These are phyloP conservation scores for Matsumurasca onukii DNA, from an alignment of 1,140 invertebrate species.

Conservation along the genomic window DNA sequence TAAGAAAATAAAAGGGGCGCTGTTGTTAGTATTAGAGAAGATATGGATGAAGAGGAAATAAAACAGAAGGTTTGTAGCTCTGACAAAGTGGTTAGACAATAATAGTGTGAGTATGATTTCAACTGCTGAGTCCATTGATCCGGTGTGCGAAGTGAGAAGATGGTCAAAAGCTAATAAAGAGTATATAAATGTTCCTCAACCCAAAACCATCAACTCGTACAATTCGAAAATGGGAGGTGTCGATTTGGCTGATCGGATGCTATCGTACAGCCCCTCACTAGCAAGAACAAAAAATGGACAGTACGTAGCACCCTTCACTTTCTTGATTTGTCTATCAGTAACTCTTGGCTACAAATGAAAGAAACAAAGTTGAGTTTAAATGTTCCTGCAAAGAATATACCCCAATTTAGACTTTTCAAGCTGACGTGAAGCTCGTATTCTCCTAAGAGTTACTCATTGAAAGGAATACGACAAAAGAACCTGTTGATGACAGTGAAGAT, in stretches of 20 bases:
- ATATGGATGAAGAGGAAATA: constrained; percentile 8
- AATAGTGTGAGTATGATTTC: constrained; percentile 30
- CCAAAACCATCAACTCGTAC: constrained; percentile 42
- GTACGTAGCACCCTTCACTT: constrained; percentile 34
- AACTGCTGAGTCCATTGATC: constrained; percentile 31
- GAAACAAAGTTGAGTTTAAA: constrained; percentile 21
- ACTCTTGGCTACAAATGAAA: constrained; percentile 34
- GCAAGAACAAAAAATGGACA: constrained; percentile 37
- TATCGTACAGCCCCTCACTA: constrained; percentile 37
- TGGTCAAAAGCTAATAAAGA: constrained; percentile 44
- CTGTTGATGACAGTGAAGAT: background rate
- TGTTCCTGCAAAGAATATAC: constrained; percentile 24
- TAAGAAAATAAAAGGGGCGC: constrained; percentile 21
- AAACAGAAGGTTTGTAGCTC: background rate
- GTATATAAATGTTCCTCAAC: constrained; percentile 39
- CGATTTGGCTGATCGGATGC: constrained; percentile 35
- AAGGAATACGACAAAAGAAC: constrained; percentile 7
- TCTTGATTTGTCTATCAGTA: constrained; percentile 33
- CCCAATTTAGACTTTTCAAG: constrained; percentile 28
- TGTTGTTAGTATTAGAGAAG: background rate
- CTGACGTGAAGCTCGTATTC: constrained; percentile 6
- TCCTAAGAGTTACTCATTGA: constrained; percentile 17
- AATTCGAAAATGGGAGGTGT: constrained; percentile 46
- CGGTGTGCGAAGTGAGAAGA: constrained; percentile 36
- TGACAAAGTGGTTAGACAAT: constrained; percentile 36